phyloP scores from a whole-genome alignment of 2,113 vertebrate species.

The Pipra filicauda region DNA sequence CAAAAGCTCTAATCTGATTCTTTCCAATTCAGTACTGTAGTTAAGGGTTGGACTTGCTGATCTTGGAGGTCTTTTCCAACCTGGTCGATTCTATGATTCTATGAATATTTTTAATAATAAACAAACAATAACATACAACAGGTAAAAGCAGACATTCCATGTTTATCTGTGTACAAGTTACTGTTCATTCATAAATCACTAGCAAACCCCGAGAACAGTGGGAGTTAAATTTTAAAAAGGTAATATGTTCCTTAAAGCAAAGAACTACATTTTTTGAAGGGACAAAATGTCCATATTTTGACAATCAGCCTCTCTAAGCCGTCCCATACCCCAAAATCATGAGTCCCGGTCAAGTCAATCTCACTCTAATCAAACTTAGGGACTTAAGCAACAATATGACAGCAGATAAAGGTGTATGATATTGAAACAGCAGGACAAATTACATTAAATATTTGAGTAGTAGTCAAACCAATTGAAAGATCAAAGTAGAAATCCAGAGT shows the following conservation, averaged over 20 bases:
- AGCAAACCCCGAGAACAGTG: not conserved
- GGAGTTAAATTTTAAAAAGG: not conserved
- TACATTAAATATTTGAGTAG: not conserved
- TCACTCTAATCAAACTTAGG: not conserved
- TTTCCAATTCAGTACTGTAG: not conserved
- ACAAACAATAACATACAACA: not conserved
- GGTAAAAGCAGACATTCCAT: not conserved
- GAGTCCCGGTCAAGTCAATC: not conserved
- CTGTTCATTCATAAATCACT: not conserved
- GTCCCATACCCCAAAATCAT: not conserved
- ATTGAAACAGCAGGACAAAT: not conserved
- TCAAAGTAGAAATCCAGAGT: not conserved
- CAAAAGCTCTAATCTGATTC: not conserved
- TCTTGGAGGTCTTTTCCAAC: too few relatives aligned
- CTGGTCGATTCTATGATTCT: too few relatives aligned
- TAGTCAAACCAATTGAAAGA: not conserved
- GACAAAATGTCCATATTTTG: not conserved
- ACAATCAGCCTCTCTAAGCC: not conserved
- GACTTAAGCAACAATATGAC: not conserved
- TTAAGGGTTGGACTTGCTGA: too few relatives aligned
- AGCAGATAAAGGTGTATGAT: not conserved
- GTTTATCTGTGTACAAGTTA: not conserved
- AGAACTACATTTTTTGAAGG: not conserved
- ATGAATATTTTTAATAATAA: not conserved
- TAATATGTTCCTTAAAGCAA: not conserved